These are phyloP conservation scores for Dissostichus mawsoni DNA, from an alignment of 2,113 vertebrate species.

Conservation along the genomic window DNA sequence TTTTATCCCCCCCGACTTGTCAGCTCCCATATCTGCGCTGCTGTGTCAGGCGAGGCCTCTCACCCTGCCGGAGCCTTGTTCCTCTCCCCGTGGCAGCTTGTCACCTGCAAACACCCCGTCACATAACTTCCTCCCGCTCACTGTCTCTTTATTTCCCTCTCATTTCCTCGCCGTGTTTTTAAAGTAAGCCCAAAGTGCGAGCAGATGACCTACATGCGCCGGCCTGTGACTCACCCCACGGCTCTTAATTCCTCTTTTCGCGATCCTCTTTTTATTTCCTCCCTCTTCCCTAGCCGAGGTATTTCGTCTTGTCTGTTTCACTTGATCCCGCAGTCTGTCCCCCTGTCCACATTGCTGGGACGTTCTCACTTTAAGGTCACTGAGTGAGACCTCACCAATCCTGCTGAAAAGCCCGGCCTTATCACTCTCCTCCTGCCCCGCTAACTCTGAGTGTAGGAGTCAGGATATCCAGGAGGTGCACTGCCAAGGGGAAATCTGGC, in stretches of 20 bases:
- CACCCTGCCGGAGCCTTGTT: conserved; percentile 44
- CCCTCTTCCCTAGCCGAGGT: neutral
- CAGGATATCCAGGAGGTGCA: conserved; percentile 12
- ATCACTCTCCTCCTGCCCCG: conserved; percentile 3
- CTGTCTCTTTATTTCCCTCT: conserved; percentile 54
- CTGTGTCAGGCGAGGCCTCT: conserved; percentile 72
- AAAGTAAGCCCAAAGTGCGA: conserved; percentile 45
- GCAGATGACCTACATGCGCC: conserved; percentile 48
- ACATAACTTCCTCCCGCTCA: conserved; percentile 41
- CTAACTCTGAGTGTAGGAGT: neutral
- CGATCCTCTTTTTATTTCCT: conserved; percentile 22
- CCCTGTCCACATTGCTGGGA: conserved; percentile 5
- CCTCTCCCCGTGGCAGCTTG: conserved; percentile 56
- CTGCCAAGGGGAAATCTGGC: neutral
- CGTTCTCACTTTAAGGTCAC: conserved; percentile 48
- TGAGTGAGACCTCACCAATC: conserved; percentile 21
- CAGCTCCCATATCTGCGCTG: conserved; percentile 73
- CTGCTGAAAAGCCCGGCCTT: conserved; percentile 28
- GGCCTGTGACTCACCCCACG: conserved; percentile 34
- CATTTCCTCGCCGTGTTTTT: conserved; percentile 37
- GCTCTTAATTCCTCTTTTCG: conserved; percentile 30
- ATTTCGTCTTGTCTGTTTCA: conserved; percentile 37
- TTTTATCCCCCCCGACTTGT: conserved; percentile 59
- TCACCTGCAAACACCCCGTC: conserved; percentile 60
- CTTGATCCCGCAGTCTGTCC: conserved; percentile 44